phyloP scores from a whole-genome alignment of 2,113 vertebrate species.

The Otolemur garnettii region DNA sequence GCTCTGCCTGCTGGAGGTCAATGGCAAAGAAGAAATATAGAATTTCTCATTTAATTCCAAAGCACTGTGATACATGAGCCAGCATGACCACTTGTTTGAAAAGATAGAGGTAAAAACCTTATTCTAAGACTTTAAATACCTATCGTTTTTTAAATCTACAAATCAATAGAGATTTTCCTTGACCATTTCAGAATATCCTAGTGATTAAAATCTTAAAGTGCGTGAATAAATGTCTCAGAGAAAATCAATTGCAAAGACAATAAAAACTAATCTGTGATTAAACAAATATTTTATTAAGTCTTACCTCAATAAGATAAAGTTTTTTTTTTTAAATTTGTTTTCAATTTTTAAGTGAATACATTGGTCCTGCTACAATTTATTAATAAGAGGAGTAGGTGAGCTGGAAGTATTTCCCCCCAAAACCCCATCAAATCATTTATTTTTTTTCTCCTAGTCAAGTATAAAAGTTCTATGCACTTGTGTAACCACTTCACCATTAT shows the following conservation, averaged over 20 bases:
- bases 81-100: not conserved
- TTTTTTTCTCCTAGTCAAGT: constrained; percentile 8
- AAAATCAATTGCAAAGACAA: not conserved
- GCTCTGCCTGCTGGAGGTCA: not conserved
- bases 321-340: not conserved
- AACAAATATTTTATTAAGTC: constrained; percentile 1
- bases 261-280: not conserved
- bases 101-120: not conserved
- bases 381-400: not conserved
- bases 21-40: not conserved
- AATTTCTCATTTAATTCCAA: constrained; percentile 41
- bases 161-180: not conserved
- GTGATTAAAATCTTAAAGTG: not conserved
- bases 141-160: constrained; percentile 36
- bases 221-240: not conserved
- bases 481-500: not conserved
- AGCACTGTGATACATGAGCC: not conserved
- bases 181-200: not conserved
- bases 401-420: constrained; percentile 23
- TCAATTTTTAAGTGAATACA: constrained; percentile 39
- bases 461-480: not conserved
- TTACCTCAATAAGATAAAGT: not conserved
- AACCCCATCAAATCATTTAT: not conserved
- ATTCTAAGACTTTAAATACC: not conserved
- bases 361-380: not conserved